Evolutionary conservation across 2,113 vertebrate species (phyloP).

Genomic region (Spilogale gracilis): DNA sequence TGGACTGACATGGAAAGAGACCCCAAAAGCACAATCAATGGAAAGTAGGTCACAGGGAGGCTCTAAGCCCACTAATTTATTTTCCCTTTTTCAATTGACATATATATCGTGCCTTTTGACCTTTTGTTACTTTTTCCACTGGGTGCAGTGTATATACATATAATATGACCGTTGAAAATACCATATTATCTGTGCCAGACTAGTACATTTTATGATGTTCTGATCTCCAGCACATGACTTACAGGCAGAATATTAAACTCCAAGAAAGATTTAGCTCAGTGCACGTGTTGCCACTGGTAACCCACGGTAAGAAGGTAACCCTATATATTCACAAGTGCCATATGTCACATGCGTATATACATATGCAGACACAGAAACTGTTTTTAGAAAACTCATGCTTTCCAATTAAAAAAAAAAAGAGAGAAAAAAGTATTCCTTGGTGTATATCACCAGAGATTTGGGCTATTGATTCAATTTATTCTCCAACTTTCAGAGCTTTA

Average conservation of each 20-base stretch:
- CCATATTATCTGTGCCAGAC: not conserved
- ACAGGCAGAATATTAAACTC: slow-evolving; percentile 67
- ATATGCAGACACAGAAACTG: slow-evolving; percentile 63
- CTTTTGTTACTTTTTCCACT: not conserved
- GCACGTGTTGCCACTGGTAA: slow-evolving; percentile 54
- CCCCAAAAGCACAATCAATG: not conserved
- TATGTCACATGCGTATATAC: slow-evolving; percentile 38
- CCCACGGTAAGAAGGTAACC: slow-evolving; percentile 59
- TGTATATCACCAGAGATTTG: slow-evolving; percentile 42
- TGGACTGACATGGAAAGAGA: not conserved
- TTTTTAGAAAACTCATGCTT: slow-evolving; percentile 68
- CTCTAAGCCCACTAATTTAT: not conserved
- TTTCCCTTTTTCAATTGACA: slow-evolving; percentile 1
- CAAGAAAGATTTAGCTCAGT: slow-evolving; percentile 61
- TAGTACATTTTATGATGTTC: slow-evolving; percentile 33
- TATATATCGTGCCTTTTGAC: not conserved
- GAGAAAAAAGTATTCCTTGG: slow-evolving; percentile 43
- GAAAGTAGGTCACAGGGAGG: not conserved
- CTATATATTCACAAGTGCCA: slow-evolving; percentile 62
- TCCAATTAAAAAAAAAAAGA: slow-evolving; percentile 59
- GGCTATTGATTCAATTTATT: slow-evolving; percentile 60
- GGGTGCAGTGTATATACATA: not conserved
- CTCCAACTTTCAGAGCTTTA: slow-evolving; percentile 57
- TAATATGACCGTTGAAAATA: slow-evolving; percentile 12
- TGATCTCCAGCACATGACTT: slow-evolving; percentile 37